phyloP scores from a whole-genome alignment of 2,797 vertebrate species.

The Chaenodraco wilsoni region DNA sequence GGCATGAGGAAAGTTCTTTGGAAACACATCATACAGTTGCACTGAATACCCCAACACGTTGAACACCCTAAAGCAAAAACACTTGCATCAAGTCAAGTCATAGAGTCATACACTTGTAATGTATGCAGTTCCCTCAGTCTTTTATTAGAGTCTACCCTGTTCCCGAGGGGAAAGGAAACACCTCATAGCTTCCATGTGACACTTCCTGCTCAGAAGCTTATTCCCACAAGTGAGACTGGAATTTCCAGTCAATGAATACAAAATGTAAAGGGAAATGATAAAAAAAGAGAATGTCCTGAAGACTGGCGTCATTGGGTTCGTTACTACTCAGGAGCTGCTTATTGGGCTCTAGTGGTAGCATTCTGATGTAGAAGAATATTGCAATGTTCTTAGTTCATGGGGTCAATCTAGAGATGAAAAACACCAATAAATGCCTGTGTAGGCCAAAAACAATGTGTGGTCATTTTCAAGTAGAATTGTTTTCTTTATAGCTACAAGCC shows the following conservation, averaged over 20 bases:
- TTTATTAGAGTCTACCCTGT: conserved; percentile 45
- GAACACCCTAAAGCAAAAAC: conserved; percentile 19
- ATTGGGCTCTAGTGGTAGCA: conserved; percentile 1
- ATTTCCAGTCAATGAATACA: conserved; percentile 60
- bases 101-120: conserved; percentile 18
- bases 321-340: conserved; percentile 1
- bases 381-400: conserved; percentile 7
- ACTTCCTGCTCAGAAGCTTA: conserved; percentile 69
- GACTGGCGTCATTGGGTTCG: conserved; percentile 6
- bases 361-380: not conserved
- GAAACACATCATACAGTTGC: conserved; percentile 19
- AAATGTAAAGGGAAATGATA: conserved; percentile 14
- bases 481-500: conserved; percentile 18
- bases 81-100: not conserved
- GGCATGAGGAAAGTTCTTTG: conserved; percentile 37
- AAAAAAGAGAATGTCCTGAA: conserved; percentile 12
- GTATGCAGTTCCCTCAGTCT: conserved; percentile 43
- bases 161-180: conserved; percentile 69
- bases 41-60: conserved; percentile 14
- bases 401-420: not conserved
- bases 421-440: not conserved
- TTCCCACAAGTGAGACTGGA: conserved; percentile 57
- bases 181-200: conserved; percentile 66
- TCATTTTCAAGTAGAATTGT: conserved; percentile 22
- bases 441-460: conserved; percentile 4